Conservation (phyloP, 2,888 invertebrate genomes). For the Encarsia formosa region DNA sequence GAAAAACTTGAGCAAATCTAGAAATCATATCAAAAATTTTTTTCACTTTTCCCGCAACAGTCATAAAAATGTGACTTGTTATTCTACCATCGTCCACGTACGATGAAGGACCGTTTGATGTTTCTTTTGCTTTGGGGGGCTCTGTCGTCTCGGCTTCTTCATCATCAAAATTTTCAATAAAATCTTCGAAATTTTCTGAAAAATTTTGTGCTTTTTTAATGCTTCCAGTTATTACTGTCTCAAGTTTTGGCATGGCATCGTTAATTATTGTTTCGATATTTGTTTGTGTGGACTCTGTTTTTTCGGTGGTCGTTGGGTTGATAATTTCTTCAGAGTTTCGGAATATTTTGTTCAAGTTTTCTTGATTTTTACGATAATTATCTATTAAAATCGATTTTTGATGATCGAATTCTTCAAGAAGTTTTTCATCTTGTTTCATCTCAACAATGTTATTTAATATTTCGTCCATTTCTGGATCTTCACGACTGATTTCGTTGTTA, state of each 20-base stretch:
- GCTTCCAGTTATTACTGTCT: constrained; percentile 32
- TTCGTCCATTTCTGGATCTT: constrained; percentile 23
- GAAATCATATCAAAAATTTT: constrained; percentile 38
- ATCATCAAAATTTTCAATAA: constrained; percentile 34
- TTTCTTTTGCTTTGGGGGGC: not conserved
- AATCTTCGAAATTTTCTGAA: constrained; percentile 35
- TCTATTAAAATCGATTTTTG: constrained; percentile 19
- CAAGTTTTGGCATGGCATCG: constrained; percentile 34
- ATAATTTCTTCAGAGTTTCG: not conserved
- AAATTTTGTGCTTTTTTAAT: constrained; percentile 35
- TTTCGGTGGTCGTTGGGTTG: constrained; percentile 11
- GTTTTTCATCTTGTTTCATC: constrained; percentile 25
- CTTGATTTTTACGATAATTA: constrained; percentile 15
- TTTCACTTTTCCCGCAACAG: constrained; percentile 32
- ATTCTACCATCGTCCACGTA: constrained; percentile 12
- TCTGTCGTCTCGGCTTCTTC: constrained; percentile 28
- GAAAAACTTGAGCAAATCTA: constrained; percentile 30
- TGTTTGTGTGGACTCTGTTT: too few species aligned
- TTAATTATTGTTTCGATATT: constrained; percentile 32
- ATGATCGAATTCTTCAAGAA: constrained; percentile 23
- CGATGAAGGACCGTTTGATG: not conserved
- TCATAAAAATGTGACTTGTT: constrained; percentile 27
- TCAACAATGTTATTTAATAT: constrained; percentile 25
- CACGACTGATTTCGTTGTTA: constrained; percentile 9
- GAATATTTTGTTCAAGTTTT: constrained; percentile 7